These are phyloP conservation scores for Invenusta paracnida DNA, from an alignment of 2,888 invertebrate species.

Conservation along the genomic window DNA sequence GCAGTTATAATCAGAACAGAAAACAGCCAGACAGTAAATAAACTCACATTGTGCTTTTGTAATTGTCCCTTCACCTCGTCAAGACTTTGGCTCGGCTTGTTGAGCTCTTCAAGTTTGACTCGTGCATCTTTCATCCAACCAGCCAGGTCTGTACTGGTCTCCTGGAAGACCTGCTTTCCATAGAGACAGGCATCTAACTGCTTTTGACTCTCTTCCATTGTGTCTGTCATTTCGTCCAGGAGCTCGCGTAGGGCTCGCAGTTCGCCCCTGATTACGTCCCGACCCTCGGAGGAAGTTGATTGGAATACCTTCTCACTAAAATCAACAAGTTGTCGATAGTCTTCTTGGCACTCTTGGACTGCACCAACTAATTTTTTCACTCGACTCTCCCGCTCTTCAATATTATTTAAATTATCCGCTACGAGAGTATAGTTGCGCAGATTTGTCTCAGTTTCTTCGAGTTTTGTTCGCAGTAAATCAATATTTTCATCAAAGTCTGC, in stretches of 20 bases:
- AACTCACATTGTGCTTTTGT: background rate
- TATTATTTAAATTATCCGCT: background rate
- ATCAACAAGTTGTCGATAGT: background rate
- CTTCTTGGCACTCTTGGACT: background rate
- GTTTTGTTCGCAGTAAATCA: background rate
- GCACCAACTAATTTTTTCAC: background rate
- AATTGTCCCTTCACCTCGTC: background rate
- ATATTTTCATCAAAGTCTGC: background rate
- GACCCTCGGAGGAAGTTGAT: background rate
- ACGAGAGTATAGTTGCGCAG: background rate
- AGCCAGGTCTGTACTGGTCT: background rate
- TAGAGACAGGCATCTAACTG: background rate
- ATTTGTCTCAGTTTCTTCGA: conserved; percentile 1
- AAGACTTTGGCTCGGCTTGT: background rate
- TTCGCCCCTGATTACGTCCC: background rate
- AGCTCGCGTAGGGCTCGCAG: background rate
- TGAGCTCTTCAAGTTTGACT: background rate
- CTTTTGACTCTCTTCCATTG: background rate
- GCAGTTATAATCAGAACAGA: background rate
- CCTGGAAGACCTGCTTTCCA: background rate
- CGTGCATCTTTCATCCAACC: background rate
- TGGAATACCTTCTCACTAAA: background rate
- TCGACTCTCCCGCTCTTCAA: background rate
- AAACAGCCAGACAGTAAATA: background rate
- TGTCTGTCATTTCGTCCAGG: background rate